phyloP scores from a whole-genome alignment of 2,113 vertebrate species.

The Todiramphus chloris region DNA sequence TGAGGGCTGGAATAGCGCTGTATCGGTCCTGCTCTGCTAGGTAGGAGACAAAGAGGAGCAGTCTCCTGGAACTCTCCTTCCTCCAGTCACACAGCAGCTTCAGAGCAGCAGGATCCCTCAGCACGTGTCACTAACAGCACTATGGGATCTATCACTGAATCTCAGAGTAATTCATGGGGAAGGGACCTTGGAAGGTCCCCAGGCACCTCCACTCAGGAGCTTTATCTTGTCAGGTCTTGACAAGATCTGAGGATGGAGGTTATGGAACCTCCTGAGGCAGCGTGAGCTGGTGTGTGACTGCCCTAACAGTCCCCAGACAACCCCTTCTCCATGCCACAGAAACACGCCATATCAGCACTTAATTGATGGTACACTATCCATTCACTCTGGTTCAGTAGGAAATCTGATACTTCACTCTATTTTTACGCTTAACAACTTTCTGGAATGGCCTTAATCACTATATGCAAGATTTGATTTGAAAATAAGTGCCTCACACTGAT shows the following conservation, averaged over 20 bases:
- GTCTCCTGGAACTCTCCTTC: neutral
- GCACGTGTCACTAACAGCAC: neutral
- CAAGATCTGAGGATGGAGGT: neutral
- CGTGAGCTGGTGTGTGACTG: neutral
- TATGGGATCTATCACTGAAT: neutral
- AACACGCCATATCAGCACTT: neutral
- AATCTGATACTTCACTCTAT: neutral
- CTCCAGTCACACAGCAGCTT: neutral
- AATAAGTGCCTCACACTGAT: neutral
- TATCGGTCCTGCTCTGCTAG: neutral
- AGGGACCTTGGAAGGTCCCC: neutral
- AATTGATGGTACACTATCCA: fast-evolving
- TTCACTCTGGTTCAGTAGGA: neutral
- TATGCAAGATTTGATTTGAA: neutral
- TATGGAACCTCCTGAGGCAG: neutral
- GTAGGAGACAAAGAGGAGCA: neutral
- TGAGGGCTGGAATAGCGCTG: neutral
- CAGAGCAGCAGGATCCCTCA: neutral
- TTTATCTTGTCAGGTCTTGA: neutral
- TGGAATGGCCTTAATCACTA: neutral
- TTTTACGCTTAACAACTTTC: neutral
- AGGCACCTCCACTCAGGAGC: neutral
- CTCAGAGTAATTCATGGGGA: neutral
- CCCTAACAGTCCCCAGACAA: neutral
- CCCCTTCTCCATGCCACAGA: neutral